Evolutionary conservation across 2,113 vertebrate genomes (phyloP).

Genomic region (Serinus canaria): DNA sequence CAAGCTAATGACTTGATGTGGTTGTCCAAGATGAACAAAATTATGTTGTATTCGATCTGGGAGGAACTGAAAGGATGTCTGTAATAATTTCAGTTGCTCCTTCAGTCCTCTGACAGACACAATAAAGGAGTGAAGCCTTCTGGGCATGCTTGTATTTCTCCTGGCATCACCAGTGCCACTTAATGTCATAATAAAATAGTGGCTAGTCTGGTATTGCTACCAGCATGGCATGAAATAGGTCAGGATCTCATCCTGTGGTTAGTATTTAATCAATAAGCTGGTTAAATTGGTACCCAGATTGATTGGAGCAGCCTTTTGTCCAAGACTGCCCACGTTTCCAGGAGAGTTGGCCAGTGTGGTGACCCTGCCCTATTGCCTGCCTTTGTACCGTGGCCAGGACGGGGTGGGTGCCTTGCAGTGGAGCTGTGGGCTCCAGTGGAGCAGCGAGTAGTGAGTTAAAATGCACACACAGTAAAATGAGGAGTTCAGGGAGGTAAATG

Average conservation of each 20-base stretch:
- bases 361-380: background rate
- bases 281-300: background rate
- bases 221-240: background rate
- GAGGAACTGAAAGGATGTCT: background rate
- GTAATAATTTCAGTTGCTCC: background rate
- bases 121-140: background rate
- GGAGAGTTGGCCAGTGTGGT: background rate
- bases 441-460: background rate
- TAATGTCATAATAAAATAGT: background rate
- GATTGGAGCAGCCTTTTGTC: background rate
- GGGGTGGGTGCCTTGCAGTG: fast-evolving
- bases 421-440: background rate
- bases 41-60: background rate
- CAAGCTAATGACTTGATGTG: background rate
- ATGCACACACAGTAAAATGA: background rate
- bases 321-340: background rate
- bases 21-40: background rate
- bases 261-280: background rate
- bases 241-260: background rate
- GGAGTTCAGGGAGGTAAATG: background rate
- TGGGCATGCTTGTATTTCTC: background rate
- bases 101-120: background rate
- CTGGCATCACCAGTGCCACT: background rate
- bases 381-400: background rate
- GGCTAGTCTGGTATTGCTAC: background rate